A percentile compares a stretch with the other conserved stretches of the same genome.
phyloP scores from a whole-genome alignment of 2,113 vertebrate genomes.

The Otocyon megalotis region DNA sequence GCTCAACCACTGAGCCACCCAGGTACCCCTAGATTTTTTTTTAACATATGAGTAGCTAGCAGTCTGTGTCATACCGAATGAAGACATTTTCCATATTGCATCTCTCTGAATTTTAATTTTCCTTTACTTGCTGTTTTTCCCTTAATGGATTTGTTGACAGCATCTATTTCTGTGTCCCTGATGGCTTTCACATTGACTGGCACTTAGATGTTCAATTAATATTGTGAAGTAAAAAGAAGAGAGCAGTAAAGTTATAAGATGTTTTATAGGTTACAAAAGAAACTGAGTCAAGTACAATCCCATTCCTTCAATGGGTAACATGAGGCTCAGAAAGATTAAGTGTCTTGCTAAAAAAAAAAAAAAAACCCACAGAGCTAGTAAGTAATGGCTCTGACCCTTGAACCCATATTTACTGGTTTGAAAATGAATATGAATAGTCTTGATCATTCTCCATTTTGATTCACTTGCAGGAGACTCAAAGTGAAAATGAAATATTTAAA shows the following conservation, averaged over 20 bases:
- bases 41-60: neutral
- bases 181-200: neutral
- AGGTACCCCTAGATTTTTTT: neutral
- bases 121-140: neutral
- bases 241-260: neutral
- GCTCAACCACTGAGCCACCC: too few species aligned
- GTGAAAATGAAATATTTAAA: slow-evolving; percentile 71
- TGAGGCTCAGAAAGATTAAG: neutral
- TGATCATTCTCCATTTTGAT: slow-evolving; percentile 20
- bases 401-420: neutral
- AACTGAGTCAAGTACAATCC: neutral
- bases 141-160: neutral
- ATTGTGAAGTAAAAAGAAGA: neutral
- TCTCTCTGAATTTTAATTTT: slow-evolving; percentile 2
- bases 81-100: neutral
- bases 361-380: neutral
- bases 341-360: slow-evolving; percentile 9
- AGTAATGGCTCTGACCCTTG: neutral
- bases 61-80: neutral
- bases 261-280: slow-evolving; percentile 29
- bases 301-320: neutral
- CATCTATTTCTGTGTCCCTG: neutral
- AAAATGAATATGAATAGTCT: neutral
- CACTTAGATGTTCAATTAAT: neutral
- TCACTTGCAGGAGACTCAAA: neutral